These are phyloP conservation scores for Dicrostonyx torquatus DNA, from an alignment of 2,797 vertebrate species.

Conservation along the genomic window DNA sequence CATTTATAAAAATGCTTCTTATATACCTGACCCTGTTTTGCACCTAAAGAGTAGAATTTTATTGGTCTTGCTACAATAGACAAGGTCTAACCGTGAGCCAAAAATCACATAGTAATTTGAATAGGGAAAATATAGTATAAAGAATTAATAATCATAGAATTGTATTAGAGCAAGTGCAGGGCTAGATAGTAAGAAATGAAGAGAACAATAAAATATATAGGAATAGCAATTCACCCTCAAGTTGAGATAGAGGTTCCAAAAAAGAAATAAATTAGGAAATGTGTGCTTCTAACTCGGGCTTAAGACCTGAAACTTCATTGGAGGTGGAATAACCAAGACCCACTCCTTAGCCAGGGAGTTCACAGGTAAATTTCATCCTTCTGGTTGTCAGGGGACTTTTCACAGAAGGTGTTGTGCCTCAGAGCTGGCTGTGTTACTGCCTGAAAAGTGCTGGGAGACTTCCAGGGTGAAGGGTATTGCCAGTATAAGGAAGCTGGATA, in stretches of 20 bases:
- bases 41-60: background rate
- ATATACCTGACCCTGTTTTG: background rate
- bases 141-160: background rate
- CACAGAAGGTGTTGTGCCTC: background rate
- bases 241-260: background rate
- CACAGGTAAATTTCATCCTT: background rate
- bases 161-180: background rate
- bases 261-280: slow-evolving; percentile 1
- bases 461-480: background rate
- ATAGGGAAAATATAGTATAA: background rate
- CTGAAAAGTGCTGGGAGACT: background rate
- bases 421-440: background rate
- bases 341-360: background rate
- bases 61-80: background rate
- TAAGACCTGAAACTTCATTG: background rate
- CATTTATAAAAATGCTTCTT: background rate
- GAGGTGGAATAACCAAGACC: background rate
- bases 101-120: slow-evolving; percentile 13
- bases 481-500: background rate
- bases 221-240: background rate
- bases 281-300: background rate
- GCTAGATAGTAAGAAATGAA: background rate
- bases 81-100: background rate
- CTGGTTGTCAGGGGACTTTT: background rate
- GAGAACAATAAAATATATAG: background rate